Conservation (phyloP, 2,113 vertebrate genomes). For the Pedionomus torquatus region DNA sequence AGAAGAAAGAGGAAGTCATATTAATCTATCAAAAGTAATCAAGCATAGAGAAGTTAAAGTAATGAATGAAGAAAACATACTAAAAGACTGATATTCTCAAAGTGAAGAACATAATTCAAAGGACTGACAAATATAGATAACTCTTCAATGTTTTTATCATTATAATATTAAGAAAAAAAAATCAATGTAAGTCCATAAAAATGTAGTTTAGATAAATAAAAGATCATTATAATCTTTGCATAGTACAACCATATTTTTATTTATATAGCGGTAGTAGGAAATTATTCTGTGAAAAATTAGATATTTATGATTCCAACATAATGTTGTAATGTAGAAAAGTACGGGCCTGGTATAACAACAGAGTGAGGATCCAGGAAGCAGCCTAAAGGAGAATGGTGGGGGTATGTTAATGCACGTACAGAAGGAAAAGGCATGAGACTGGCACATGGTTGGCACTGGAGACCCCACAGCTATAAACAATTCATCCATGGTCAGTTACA, state of each 20-base stretch:
- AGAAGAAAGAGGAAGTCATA: not conserved
- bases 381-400: accelerated
- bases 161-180: not conserved
- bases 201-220: not conserved
- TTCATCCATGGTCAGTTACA: not conserved
- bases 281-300: not conserved
- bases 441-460: not conserved
- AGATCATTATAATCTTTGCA: not conserved
- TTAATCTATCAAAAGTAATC: not conserved
- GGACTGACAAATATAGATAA: not conserved
- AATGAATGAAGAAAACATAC: not conserved
- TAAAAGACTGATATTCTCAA: not conserved
- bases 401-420: accelerated
- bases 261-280: not conserved
- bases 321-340: not conserved
- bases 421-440: not conserved
- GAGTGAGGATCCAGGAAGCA: accelerated
- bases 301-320: not conserved
- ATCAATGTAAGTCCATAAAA: accelerated
- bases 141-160: not conserved
- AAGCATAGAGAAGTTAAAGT: not conserved
- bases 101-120: not conserved
- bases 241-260: not conserved
- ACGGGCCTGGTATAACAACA: not conserved
- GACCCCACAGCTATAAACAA: not conserved